Evolutionary conservation across 2,113 vertebrate species (phyloP), one percentile per base, ranked within the genome.

Genomic region (Lathamus discolor): DNA sequence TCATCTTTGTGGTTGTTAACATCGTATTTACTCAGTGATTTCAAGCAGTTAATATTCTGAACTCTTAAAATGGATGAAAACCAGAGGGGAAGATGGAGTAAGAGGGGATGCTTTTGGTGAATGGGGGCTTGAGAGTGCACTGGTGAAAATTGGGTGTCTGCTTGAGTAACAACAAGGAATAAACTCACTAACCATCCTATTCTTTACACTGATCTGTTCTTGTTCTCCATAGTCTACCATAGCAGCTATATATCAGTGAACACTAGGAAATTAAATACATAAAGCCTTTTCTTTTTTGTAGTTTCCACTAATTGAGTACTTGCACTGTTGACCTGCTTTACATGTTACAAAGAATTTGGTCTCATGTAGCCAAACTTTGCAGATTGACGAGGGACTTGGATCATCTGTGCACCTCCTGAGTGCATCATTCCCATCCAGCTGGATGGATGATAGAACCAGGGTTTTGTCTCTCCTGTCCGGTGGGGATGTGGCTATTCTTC

Each of bases 351-450:
- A 44, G 48, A 7, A 31, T 93, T 64, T 68, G 27, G 35, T 17
- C 3, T 44, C 9, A 1, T 0, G 9, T 31, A 28, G 41, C 17
- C 59, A 19, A 20, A 18, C 33, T 88, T 69, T 49, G 27, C 28
- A 11, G 5, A 31, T 1, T 73, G 66, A 24, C 13, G 3, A 2
- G 13, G 25, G 24, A 24, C 37, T 52, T 23, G n/a, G 41, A 10
- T 43, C 3, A 0, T 11, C 41, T 57, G 54, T n/a, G n/a, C 6
- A 7, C 1, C 27, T 49, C n/a, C 7, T 12, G n/a, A 57, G 35
- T 11, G 3, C 46, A 7, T 37, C 6, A 2, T 51, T 70, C 17
- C 43, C 59, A 28, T 3, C 41, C 27, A 17, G 27, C 18, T 27
- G 39, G 27, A 19, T 43, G 7, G 18, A 4, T 24, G 51, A 55